Percentiles rank a stretch among this genome's conserved stretches.
Evolutionary conservation across 1,140 invertebrate genomes (phyloP).

Genomic region (Orius insidiosus): DNA sequence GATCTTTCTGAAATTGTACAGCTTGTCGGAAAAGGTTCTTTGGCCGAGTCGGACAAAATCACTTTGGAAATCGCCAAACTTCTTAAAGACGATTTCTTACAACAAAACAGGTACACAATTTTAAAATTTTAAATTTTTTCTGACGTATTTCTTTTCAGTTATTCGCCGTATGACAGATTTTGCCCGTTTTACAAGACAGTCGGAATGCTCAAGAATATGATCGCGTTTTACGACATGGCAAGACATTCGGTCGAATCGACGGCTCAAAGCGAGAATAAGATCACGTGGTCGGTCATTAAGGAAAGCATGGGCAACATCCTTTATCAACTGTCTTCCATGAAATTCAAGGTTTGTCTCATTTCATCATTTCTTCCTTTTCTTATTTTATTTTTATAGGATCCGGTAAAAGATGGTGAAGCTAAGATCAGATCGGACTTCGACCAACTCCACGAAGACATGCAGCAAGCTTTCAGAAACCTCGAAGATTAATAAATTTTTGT

Average conservation of each 20-base stretch:
- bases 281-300: slow-evolving; percentile 94
- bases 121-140: too few relatives aligned
- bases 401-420: slow-evolving; percentile 89
- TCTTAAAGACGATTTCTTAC: slow-evolving; percentile 97
- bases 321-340: slow-evolving; percentile 97
- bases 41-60: slow-evolving; percentile 98
- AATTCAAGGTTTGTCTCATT: slow-evolving; percentile 72
- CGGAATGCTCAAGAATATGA: slow-evolving; percentile 97
- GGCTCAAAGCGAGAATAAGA: slow-evolving; percentile 96
- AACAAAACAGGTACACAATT: slow-evolving; percentile 77
- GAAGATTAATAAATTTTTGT: slow-evolving; percentile 63
- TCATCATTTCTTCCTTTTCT: slow-evolving; percentile 1
- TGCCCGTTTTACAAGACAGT: slow-evolving; percentile 99
- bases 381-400: slow-evolving; percentile 51
- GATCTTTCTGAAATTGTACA: slow-evolving; percentile 99
- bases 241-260: slow-evolving; percentile 94
- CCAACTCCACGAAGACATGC: slow-evolving; percentile 85
- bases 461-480: slow-evolving; percentile 93
- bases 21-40: slow-evolving; percentile 94
- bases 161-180: slow-evolving; percentile 91
- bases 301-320: slow-evolving; percentile 93
- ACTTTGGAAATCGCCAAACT: slow-evolving; percentile 96
- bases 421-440: slow-evolving; percentile 97
- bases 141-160: slow-evolving; percentile 49
- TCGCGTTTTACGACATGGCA: slow-evolving; percentile 95